Conservation (phyloP, 2,113 vertebrate species). For the Pseudorhombus dupliciocellatus region DNA sequence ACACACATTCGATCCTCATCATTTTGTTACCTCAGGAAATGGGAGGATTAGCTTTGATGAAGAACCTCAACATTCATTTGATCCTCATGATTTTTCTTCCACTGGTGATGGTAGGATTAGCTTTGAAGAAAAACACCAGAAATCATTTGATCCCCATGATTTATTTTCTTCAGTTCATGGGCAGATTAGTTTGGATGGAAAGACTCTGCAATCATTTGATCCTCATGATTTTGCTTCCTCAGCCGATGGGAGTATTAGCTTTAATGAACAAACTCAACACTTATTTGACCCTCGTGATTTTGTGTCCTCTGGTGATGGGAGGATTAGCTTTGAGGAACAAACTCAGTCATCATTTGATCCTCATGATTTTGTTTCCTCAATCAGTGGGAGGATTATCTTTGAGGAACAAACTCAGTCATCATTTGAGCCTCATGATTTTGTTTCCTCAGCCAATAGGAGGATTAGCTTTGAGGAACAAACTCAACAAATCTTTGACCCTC, state of each 20-base stretch:
- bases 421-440: background rate
- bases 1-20: background rate
- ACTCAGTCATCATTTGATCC: background rate
- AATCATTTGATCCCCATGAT: background rate
- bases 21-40: background rate
- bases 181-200: slow-evolving; percentile 5
- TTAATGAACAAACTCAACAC: background rate
- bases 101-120: background rate
- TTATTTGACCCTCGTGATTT: background rate
- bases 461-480: slow-evolving; percentile 13
- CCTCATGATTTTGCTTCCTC: slow-evolving; percentile 2
- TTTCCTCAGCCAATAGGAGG: slow-evolving; percentile 1
- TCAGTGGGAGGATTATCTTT: slow-evolving; percentile 10
- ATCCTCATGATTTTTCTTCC: background rate
- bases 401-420: background rate
- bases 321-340: slow-evolving; percentile 15
- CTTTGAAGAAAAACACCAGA: background rate
- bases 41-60: background rate
- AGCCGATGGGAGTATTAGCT: background rate
- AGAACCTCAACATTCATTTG: background rate
- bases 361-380: background rate
- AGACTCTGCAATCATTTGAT: background rate
- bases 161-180: slow-evolving; percentile 1
- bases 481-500: background rate
- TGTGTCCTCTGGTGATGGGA: background rate